Evolutionary conservation across 2,113 vertebrate species (phyloP).

Genomic region (Ammodytes marinus): DNA sequence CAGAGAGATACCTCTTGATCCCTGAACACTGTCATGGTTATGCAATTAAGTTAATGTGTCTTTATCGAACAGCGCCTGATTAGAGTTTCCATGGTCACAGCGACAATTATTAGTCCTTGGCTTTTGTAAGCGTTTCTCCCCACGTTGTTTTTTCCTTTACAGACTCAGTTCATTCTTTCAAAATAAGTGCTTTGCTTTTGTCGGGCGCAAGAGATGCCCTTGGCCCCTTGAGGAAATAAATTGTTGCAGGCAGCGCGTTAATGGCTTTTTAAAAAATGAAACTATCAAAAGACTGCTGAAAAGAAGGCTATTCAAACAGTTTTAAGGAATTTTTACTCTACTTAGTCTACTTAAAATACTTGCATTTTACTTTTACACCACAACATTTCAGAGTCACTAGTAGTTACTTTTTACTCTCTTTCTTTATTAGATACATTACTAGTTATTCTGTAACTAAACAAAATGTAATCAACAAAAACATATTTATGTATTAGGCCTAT

Average conservation of each 20-base stretch:
- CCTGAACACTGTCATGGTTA: constrained; percentile 36
- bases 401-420: not conserved
- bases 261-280: not conserved
- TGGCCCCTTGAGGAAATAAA: not conserved
- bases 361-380: not conserved
- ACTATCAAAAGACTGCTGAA: not conserved
- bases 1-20: constrained; percentile 6
- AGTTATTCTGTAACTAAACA: not conserved
- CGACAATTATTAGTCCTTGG: constrained; percentile 24
- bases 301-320: not conserved
- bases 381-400: not conserved
- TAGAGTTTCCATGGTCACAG: constrained; percentile 57
- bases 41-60: constrained; percentile 45
- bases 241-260: not conserved
- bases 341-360: not conserved
- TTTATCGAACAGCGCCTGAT: constrained; percentile 27
- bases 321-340: not conserved
- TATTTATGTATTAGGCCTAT: not conserved
- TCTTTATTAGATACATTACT: not conserved
- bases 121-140: constrained; percentile 11
- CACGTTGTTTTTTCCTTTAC: not conserved
- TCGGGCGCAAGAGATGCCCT: not conserved
- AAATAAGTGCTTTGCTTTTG: not conserved
- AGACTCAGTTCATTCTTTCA: not conserved
- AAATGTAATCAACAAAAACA: not conserved